Evolutionary conservation across 2,888 invertebrate species (phyloP), one percentile per base, ranked within the genome.

Genomic region (Isotomurus palustris): DNA sequence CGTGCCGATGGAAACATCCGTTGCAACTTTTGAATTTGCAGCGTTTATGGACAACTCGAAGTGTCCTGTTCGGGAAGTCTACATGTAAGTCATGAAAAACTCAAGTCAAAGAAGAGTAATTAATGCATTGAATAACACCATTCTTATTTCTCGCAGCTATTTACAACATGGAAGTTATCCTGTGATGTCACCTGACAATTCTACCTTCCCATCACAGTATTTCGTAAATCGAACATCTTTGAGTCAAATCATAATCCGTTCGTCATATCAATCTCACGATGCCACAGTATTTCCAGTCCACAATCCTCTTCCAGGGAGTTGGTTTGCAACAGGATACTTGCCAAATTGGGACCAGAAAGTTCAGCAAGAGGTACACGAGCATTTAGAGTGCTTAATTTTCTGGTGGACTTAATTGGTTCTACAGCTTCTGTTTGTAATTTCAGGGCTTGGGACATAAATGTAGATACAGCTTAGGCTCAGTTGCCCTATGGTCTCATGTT

Each of bases 121-220:
- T n/a, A 44, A 24, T 21, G 24, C 19, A 22, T 22, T 35, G 10
- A 12, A 49, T n/a, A n/a, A n/a, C n/a, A n/a, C n/a, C n/a, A n/a
- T n/a, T n/a, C n/a, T n/a, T 50, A 78, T 84, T 66, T n/a, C n/a
- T n/a, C n/a, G n/a, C n/a, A n/a, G 77, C 85, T 70, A 86, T 72
- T 75, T 92, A 53, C 91, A 91, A 74, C 83, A 86, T 68, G 88
- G 87, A 17, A 85, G 90, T 45, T 85, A 87, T 72, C 91, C 92
- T 22, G 84, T 91, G 3, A 83, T 91, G 58, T 85, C 84, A 73
- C 88, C 90, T 2, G 88, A 90, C 73, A 86, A 86, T 61, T 85
- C 88, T 43, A 80, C 82, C 45, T 87, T 88, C 72, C 87, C 88
- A 0, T 82, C 83, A 57, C 78, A 82, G 63, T 82, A 85, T 71